Evolutionary conservation across 2,888 invertebrate species (phyloP).

Genomic region (Protophormia terraenovae): DNA sequence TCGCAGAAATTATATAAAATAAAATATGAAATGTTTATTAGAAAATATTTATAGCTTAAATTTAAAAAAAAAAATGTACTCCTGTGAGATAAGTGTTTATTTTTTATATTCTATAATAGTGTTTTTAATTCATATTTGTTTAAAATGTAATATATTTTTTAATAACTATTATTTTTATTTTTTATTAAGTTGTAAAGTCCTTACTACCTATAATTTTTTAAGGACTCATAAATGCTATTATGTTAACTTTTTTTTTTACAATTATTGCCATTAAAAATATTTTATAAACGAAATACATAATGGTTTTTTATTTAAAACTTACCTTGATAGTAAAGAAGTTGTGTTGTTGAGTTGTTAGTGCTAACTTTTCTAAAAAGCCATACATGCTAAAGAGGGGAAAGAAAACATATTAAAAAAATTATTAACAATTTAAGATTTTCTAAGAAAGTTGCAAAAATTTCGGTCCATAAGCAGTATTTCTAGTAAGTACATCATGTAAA

Average conservation of each 20-base stretch:
- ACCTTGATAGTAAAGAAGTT: too few species aligned
- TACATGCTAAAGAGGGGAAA: too few species aligned
- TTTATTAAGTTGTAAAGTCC: slow-evolving; percentile 40
- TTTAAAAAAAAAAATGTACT: slow-evolving; percentile 21
- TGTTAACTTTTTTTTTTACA: slow-evolving; percentile 66
- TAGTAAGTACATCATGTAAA: too few species aligned
- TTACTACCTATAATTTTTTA: slow-evolving; percentile 42
- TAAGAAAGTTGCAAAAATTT: too few species aligned
- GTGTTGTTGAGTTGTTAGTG: too few species aligned
- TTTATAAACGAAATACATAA: slow-evolving; percentile 30
- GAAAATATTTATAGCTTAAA: slow-evolving; percentile 4
- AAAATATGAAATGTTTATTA: not conserved
- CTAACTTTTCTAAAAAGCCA: too few species aligned
- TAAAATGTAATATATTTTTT: slow-evolving; percentile 23
- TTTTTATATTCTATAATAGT: slow-evolving; percentile 20
- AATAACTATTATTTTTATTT: slow-evolving; percentile 24
- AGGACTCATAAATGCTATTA: slow-evolving; percentile 57
- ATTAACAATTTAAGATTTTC: too few species aligned
- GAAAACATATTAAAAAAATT: too few species aligned
- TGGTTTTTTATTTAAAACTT: not conserved
- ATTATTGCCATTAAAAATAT: slow-evolving; percentile 68
- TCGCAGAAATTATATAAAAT: not conserved
- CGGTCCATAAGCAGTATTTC: too few species aligned
- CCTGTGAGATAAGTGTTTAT: slow-evolving; percentile 31
- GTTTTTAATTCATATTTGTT: slow-evolving; percentile 33